Evolutionary conservation across 1,140 invertebrate genomes (phyloP).

Genomic region (Eciton burchellii): DNA sequence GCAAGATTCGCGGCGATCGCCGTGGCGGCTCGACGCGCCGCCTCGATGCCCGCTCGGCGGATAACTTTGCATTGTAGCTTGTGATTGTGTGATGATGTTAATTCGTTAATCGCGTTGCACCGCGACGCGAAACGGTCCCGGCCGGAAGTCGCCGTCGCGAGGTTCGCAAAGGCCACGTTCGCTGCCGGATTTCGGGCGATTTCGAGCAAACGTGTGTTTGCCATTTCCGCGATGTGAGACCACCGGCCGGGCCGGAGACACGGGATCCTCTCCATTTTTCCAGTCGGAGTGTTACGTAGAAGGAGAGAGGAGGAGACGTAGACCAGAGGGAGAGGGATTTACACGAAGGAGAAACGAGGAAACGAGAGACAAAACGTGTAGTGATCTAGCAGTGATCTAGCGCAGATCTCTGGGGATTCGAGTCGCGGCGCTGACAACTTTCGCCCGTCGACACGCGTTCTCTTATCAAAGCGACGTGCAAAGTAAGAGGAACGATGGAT

Average conservation of each 20-base stretch:
- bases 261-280: slow-evolving; percentile 51
- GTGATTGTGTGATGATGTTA: slow-evolving; percentile 63
- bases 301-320: neutral
- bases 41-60: neutral
- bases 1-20: neutral
- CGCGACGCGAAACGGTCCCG: too few relatives aligned
- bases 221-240: neutral
- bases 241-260: neutral
- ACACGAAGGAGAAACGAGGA: slow-evolving; percentile 17
- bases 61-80: slow-evolving; percentile 30
- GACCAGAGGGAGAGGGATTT: slow-evolving; percentile 24
- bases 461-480: slow-evolving; percentile 73
- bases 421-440: slow-evolving; percentile 44
- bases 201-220: neutral
- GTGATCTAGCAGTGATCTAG: too few relatives aligned
- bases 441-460: slow-evolving; percentile 56
- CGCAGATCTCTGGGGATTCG: slow-evolving; percentile 37
- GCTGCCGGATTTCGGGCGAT: too few relatives aligned
- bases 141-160: too few relatives aligned
- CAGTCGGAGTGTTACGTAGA: slow-evolving; percentile 40
- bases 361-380: neutral
- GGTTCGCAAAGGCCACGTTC: too few relatives aligned
- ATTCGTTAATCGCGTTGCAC: slow-evolving; percentile 53
- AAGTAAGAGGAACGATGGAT: slow-evolving; percentile 61
- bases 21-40: slow-evolving; percentile 29